These are phyloP conservation scores for Borostomias antarcticus DNA, from an alignment of 2,797 vertebrate genomes.

Conservation along the genomic window DNA sequence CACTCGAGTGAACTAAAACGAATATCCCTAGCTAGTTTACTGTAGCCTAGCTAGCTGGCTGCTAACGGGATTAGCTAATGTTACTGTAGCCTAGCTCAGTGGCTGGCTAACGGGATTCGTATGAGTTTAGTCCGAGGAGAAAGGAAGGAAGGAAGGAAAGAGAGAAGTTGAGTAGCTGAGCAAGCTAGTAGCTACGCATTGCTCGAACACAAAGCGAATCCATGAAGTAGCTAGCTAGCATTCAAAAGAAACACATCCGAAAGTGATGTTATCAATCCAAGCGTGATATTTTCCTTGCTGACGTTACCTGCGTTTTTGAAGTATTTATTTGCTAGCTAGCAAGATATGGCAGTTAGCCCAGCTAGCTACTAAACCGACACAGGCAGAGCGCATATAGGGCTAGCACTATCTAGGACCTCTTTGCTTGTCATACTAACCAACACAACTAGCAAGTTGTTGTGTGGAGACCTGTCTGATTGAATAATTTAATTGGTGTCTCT, in stretches of 20 bases:
- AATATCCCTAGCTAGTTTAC: background rate
- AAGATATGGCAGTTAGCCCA: too few species aligned
- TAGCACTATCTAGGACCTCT: too few species aligned
- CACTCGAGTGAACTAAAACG: background rate
- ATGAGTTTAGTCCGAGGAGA: background rate
- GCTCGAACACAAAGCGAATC: background rate
- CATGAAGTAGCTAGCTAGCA: background rate
- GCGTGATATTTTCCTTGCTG: background rate
- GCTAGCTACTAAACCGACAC: background rate
- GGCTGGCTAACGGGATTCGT: background rate
- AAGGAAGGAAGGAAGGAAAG: background rate
- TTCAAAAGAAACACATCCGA: background rate
- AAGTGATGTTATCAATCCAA: background rate
- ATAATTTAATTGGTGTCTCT: background rate
- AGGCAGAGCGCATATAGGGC: too few species aligned
- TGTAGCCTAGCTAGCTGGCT: too few species aligned
- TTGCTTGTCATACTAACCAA: too few species aligned
- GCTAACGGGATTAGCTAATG: too few species aligned
- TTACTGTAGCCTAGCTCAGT: too few species aligned
- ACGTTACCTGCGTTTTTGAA: background rate
- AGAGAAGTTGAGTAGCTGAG: background rate
- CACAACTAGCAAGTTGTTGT: too few species aligned
- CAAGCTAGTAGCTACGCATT: background rate
- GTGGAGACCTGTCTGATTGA: background rate
- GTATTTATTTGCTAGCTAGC: background rate